A percentile compares a stretch with the other conserved stretches of the same genome.
phyloP scores from a whole-genome alignment of 2,797 vertebrate species.

The Notolabrus celidotus region DNA sequence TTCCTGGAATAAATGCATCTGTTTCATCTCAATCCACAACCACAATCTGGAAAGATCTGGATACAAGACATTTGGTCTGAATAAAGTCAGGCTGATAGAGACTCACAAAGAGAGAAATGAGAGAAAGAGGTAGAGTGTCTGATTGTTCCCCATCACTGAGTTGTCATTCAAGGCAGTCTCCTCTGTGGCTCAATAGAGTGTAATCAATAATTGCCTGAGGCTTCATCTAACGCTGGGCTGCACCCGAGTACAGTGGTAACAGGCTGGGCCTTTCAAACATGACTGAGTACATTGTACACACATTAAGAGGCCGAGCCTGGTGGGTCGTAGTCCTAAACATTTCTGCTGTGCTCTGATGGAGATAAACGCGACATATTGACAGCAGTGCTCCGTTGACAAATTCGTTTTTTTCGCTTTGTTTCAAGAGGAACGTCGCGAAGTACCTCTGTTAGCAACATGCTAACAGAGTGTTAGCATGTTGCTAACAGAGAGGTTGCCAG shows the following conservation, averaged over 20 bases:
- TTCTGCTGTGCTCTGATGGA: constrained; percentile 16
- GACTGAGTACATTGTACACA: constrained; percentile 64
- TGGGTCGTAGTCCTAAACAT: constrained; percentile 34
- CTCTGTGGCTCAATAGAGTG: constrained; percentile 69
- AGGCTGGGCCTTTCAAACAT: constrained; percentile 68
- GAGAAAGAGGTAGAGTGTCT: constrained; percentile 22
- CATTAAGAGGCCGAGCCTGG: constrained; percentile 24
- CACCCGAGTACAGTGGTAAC: constrained; percentile 62
- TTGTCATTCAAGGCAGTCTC: constrained; percentile 69
- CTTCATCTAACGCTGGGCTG: constrained; percentile 60
- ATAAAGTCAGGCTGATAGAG: constrained; percentile 18
- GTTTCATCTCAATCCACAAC: too few species aligned
- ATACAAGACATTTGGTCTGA: constrained; percentile 10
- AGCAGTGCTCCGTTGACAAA: constrained; percentile 17
- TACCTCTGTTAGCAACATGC: constrained; percentile 4
- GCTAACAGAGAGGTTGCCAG: too few species aligned
- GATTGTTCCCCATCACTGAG: constrained; percentile 60
- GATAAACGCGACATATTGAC: constrained; percentile 12
- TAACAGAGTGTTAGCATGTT: constrained; percentile 9
- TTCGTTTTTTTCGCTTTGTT: not conserved
- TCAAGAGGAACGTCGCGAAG: not conserved
- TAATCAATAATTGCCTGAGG: constrained; percentile 77
- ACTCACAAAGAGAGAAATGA: constrained; percentile 29
- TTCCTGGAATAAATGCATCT: too few species aligned
- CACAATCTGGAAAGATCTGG: constrained; percentile 2